Percentiles rank a stretch among this genome's conserved stretches.
These are phyloP conservation scores for Riptortus pedestris DNA, from an alignment of 1,140 invertebrate species.

Conservation along the genomic window DNA sequence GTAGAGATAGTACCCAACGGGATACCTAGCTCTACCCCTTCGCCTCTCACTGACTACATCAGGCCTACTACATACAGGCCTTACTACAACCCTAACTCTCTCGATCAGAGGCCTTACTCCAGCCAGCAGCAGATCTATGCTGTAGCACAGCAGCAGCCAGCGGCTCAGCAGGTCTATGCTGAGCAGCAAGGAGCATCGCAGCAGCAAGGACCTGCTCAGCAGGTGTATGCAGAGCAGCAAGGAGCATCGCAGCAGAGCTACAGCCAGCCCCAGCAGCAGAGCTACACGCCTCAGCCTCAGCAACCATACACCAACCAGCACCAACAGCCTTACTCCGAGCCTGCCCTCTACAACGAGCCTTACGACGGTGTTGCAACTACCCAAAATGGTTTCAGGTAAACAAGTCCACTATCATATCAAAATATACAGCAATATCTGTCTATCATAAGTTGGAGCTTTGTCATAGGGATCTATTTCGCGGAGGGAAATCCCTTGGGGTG, in stretches of 20 bases:
- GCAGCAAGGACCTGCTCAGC: no score
- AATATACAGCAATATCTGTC: no score
- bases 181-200: no score
- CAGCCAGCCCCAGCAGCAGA: no score
- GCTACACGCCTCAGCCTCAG: constrained; percentile 28
- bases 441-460: no score
- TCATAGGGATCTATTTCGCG: no score
- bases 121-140: constrained; percentile 6
- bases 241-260: no score
- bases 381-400: constrained; percentile 64
- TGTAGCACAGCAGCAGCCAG: constrained; percentile 17
- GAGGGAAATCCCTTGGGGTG: no score
- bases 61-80: constrained; percentile 33
- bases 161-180: constrained; percentile 17
- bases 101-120: constrained; percentile 11
- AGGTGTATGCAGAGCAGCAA: no score
- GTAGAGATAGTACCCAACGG: constrained; percentile 23
- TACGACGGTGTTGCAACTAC: constrained; percentile 63
- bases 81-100: constrained; percentile 31
- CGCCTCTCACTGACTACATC: constrained; percentile 34
- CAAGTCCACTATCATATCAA: no score
- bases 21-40: constrained; percentile 18
- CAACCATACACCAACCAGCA: constrained; percentile 23
- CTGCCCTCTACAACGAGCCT: constrained; percentile 30
- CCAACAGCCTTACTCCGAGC: constrained; percentile 19